Evolutionary conservation across 2,797 vertebrate species (phyloP).

Genomic region (Graptemys geographica): DNA sequence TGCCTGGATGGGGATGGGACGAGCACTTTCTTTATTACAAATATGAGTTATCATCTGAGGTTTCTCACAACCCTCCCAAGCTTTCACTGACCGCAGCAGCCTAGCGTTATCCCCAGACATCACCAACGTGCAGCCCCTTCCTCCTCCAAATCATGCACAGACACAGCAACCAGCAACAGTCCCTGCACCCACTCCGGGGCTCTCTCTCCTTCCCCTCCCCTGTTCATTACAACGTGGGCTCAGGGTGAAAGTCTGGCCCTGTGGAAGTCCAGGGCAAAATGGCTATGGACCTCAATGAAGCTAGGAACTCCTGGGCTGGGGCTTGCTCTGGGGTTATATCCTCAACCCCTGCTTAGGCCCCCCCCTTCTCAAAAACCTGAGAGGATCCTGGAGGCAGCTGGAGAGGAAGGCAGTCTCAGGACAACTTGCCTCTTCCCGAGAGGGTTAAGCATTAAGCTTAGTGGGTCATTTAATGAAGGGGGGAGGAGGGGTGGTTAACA

Average conservation of each 20-base stretch:
- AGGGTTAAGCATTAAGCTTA: constrained; percentile 73
- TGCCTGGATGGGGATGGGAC: constrained; percentile 65
- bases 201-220: constrained; percentile 23
- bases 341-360: background rate
- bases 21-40: constrained; percentile 40
- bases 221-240: background rate
- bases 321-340: background rate
- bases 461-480: constrained; percentile 76
- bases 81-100: constrained; percentile 26
- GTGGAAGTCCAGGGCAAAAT: background rate
- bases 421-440: constrained; percentile 67
- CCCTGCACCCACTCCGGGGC: background rate
- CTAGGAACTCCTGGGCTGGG: background rate
- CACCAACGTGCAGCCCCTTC: constrained; percentile 32
- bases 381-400: constrained; percentile 5
- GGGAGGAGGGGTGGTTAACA: constrained; percentile 70
- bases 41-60: constrained; percentile 33
- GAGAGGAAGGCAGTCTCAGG: constrained; percentile 51
- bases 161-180: constrained; percentile 49
- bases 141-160: constrained; percentile 28
- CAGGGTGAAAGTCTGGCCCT: constrained; percentile 1
- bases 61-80: constrained; percentile 26
- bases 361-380: background rate
- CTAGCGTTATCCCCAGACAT: background rate
- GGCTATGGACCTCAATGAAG: background rate